Evolutionary conservation across 2,113 vertebrate genomes (phyloP).

Genomic region (Ursus arctos): DNA sequence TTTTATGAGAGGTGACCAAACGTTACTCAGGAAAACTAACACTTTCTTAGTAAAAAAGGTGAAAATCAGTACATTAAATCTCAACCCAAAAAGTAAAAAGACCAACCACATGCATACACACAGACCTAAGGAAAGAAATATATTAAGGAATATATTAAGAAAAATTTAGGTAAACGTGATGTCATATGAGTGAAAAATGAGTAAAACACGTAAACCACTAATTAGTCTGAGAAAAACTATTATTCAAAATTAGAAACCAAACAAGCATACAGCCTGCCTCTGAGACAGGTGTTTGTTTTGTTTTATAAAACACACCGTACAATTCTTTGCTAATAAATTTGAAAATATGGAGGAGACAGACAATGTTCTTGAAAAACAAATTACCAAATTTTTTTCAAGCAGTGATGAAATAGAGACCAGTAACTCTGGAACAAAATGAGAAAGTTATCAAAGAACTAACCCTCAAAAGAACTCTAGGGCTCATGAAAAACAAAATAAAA

Average conservation of each 20-base stretch:
- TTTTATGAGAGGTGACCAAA: background rate
- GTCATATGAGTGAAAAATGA: background rate
- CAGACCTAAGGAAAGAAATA: background rate
- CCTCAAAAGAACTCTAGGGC: background rate
- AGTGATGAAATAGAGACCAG: background rate
- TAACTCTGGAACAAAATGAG: background rate
- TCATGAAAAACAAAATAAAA: background rate
- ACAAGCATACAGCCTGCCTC: background rate
- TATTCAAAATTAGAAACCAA: conserved; percentile 34
- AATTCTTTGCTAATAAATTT: conserved; percentile 30
- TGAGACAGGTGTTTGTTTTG: background rate
- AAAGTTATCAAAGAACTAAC: background rate
- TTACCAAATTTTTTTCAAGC: background rate
- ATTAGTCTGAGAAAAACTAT: background rate
- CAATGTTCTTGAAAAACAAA: background rate
- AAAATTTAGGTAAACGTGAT: background rate
- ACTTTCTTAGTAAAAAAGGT: background rate
- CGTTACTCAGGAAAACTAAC: background rate
- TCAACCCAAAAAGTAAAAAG: background rate
- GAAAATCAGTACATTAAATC: background rate
- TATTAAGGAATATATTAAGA: background rate
- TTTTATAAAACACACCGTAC: background rate
- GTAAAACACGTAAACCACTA: background rate
- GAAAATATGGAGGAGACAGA: background rate
- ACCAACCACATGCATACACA: background rate